phyloP scores from a whole-genome alignment of 1,140 invertebrate genomes.

The Alviniconcha marisindica region DNA sequence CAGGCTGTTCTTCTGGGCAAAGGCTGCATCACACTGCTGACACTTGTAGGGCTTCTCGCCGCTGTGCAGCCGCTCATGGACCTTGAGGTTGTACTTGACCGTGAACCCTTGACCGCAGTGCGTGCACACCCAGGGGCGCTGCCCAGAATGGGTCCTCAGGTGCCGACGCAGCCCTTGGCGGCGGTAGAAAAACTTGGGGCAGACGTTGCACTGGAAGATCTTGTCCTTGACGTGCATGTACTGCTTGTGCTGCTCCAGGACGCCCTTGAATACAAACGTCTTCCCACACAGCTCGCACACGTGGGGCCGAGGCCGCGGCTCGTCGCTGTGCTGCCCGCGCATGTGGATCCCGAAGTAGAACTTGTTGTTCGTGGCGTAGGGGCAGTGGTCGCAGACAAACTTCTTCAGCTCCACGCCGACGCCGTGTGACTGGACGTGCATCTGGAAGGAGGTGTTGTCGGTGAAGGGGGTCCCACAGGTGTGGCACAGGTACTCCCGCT shows the following conservation, averaged over 20 bases:
- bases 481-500: slow-evolving; percentile 3
- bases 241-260: slow-evolving; percentile 29
- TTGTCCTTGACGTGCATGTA: slow-evolving; percentile 3
- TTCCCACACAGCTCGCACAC: slow-evolving; percentile 34
- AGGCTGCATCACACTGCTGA: slow-evolving; percentile 32
- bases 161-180: not conserved
- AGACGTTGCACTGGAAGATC: slow-evolving; percentile 12
- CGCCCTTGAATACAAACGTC: not conserved
- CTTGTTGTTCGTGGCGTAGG: slow-evolving; percentile 3
- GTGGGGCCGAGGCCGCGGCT: not conserved
- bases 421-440: not conserved
- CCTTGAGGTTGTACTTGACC: slow-evolving; percentile 17
- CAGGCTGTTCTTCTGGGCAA: slow-evolving; percentile 33
- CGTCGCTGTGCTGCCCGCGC: not conserved
- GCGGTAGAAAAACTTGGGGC: slow-evolving; percentile 10
- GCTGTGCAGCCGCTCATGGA: slow-evolving; percentile 80
- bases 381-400: slow-evolving; percentile 2
- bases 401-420: not conserved
- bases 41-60: slow-evolving; percentile 80
- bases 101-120: slow-evolving; percentile 35
- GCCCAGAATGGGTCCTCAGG: slow-evolving; percentile 10
- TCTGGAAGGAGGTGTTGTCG: not conserved
- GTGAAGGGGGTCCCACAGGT: not conserved
- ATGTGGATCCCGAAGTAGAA: not conserved
- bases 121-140: slow-evolving; percentile 30